Evolutionary conservation across 2,888 invertebrate species (phyloP).

Genomic region (Nezara viridula): DNA sequence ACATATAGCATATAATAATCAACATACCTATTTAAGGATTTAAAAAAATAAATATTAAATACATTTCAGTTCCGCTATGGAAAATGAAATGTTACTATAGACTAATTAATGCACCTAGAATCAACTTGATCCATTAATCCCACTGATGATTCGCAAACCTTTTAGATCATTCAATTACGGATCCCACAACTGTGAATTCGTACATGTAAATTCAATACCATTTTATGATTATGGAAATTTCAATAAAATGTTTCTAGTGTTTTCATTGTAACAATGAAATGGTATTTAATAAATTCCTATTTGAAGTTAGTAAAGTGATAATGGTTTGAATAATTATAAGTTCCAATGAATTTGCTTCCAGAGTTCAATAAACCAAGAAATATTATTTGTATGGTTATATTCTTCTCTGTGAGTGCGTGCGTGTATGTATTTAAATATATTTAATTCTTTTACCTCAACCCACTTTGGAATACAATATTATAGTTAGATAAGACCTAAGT

Average conservation of each 20-base stretch:
- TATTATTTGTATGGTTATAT: too few relatives aligned
- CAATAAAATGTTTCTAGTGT: not conserved
- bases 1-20: too few relatives aligned
- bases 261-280: not conserved
- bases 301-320: not conserved
- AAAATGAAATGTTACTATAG: not conserved
- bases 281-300: not conserved
- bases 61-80: not conserved
- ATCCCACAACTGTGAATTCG: not conserved
- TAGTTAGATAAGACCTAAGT: too few relatives aligned
- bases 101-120: not conserved
- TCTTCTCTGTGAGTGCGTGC: too few relatives aligned
- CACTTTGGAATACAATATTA: too few relatives aligned
- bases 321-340: not conserved
- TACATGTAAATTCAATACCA: not conserved
- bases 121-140: not conserved
- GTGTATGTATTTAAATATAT: too few relatives aligned
- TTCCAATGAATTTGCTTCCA: not conserved
- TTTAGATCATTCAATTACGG: not conserved
- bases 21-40: not conserved
- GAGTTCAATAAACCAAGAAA: too few relatives aligned
- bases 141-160: not conserved
- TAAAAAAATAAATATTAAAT: not conserved
- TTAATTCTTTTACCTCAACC: too few relatives aligned
- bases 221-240: not conserved